Evolutionary conservation across 2,113 vertebrate species (phyloP).

Genomic region (Myanophis thanlyinensis): DNA sequence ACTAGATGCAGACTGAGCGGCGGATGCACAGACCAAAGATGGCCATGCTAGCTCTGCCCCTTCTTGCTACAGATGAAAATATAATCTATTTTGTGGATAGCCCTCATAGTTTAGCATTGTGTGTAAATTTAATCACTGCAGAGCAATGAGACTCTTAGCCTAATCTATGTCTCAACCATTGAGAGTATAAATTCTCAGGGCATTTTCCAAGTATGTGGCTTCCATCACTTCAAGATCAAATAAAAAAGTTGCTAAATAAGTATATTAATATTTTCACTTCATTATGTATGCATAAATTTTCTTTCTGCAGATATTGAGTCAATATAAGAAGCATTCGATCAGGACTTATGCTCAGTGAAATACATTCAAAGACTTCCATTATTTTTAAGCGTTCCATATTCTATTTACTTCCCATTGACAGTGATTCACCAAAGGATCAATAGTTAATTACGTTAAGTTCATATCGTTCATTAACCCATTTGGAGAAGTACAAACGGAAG

Average conservation of each 20-base stretch:
- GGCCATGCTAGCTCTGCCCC: too few relatives aligned
- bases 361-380: not conserved
- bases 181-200: not conserved
- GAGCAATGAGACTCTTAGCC: not conserved
- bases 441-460: slow-evolving; percentile 18
- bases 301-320: not conserved
- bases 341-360: not conserved
- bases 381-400: not conserved
- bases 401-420: not conserved
- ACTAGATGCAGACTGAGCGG: too few relatives aligned
- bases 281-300: not conserved
- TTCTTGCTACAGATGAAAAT: too few relatives aligned
- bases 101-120: not conserved
- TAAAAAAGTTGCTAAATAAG: not conserved
- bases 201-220: not conserved
- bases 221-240: not conserved
- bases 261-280: not conserved
- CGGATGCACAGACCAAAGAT: too few relatives aligned
- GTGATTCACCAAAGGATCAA: not conserved
- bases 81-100: too few relatives aligned
- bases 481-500: not conserved
- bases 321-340: not conserved
- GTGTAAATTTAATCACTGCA: not conserved
- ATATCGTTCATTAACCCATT: slow-evolving; percentile 31
- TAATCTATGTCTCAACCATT: not conserved